Conservation (phyloP, 1,140 invertebrate species). For the Babylonia areolata region DNA sequence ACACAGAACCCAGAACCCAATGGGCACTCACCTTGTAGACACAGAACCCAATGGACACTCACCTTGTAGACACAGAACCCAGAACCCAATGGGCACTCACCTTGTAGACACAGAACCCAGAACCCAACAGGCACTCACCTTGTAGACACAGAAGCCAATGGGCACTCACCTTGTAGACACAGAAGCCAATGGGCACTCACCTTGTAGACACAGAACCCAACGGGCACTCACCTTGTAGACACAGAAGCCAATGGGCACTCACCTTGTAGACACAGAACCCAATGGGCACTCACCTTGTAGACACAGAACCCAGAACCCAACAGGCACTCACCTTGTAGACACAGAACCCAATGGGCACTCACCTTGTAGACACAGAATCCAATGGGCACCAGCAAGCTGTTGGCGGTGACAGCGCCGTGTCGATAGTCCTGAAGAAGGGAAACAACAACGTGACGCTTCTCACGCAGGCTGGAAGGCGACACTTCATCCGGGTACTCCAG, state of each 20-base stretch:
- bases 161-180: conserved; percentile 64
- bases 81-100: conserved; percentile 13
- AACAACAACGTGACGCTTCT: conserved; percentile 67
- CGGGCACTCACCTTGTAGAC: conserved; percentile 62
- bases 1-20: conserved; percentile 68
- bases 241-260: conserved; percentile 65
- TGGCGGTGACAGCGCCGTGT: conserved; percentile 60
- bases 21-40: conserved; percentile 68
- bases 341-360: conserved; percentile 65
- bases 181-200: conserved; percentile 61
- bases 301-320: too few relatives aligned
- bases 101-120: conserved; percentile 14
- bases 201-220: conserved; percentile 45
- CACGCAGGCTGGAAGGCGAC: conserved; percentile 54
- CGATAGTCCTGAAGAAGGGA: conserved; percentile 71
- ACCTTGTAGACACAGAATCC: conserved; percentile 71
- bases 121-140: conserved; percentile 55
- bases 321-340: conserved; percentile 62
- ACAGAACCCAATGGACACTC: conserved; percentile 66
- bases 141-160: conserved; percentile 68
- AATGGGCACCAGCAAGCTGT: conserved; percentile 65
- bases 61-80: conserved; percentile 48
- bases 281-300: conserved; percentile 48
- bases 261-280: conserved; percentile 70
- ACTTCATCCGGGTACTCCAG: conserved; percentile 54